Conservation (phyloP, 1,140 invertebrate species). For the Platyscapa corneri region DNA sequence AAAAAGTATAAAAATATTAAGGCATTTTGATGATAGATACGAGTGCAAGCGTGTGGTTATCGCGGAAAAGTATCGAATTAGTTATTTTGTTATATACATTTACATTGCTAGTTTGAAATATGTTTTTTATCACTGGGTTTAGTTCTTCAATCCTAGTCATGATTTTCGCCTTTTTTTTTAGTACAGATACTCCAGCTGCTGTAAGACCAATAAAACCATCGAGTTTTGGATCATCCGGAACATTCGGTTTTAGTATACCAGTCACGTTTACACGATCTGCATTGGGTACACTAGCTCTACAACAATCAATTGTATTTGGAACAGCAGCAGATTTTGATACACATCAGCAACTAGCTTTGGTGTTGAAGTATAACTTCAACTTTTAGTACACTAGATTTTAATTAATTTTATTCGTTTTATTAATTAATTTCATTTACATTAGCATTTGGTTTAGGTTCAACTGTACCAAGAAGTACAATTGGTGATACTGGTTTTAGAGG, state of each 20-base stretch:
- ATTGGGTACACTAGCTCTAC: slow-evolving; percentile 57
- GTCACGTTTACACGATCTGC: slow-evolving; percentile 53
- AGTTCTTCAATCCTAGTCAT: slow-evolving; percentile 62
- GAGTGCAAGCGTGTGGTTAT: background rate
- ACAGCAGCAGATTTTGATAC: slow-evolving; percentile 58
- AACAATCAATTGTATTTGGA: slow-evolving; percentile 67
- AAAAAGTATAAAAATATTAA: no score
- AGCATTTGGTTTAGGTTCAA: slow-evolving; percentile 70
- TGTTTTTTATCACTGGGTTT: slow-evolving; percentile 70
- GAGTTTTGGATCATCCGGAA: slow-evolving; percentile 65
- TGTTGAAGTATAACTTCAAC: slow-evolving; percentile 59
- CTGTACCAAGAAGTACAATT: slow-evolving; percentile 63
- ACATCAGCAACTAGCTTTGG: slow-evolving; percentile 58
- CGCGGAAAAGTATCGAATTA: slow-evolving; percentile 31
- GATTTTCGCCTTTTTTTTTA: slow-evolving; percentile 65
- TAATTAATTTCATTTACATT: slow-evolving; percentile 63
- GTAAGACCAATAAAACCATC: slow-evolving; percentile 66
- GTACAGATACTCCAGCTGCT: slow-evolving; percentile 60
- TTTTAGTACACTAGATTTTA: slow-evolving; percentile 60
- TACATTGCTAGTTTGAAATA: slow-evolving; percentile 53
- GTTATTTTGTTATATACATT: slow-evolving; percentile 14
- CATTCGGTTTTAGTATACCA: slow-evolving; percentile 66
- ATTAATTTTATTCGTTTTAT: slow-evolving; percentile 67
- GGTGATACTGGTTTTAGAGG: slow-evolving; percentile 63
- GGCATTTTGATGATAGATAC: background rate